A percentile compares a stretch with the other conserved stretches of the same genome.
These are phyloP conservation scores for Heterodera carotae DNA, from an alignment of 1,140 invertebrate species.

Conservation along the genomic window DNA sequence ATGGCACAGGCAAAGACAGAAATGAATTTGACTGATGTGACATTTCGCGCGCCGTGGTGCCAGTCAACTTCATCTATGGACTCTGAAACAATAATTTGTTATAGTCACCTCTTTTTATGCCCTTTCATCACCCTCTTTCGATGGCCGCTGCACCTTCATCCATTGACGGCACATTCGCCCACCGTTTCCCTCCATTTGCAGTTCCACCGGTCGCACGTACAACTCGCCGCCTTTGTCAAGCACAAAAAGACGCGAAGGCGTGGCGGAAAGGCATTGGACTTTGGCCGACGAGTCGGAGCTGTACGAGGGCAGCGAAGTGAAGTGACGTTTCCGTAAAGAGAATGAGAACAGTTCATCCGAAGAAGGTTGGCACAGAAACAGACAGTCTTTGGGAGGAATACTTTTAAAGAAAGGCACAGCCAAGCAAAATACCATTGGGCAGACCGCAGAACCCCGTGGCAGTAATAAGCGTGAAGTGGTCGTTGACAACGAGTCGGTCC, in stretches of 20 bases:
- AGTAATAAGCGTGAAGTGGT: constrained; percentile 38
- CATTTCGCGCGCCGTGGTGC: not conserved
- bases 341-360: constrained; percentile 41
- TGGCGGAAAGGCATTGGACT: constrained; percentile 24
- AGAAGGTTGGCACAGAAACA: constrained; percentile 42
- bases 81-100: not conserved
- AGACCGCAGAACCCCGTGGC: constrained; percentile 45
- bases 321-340: constrained; percentile 37
- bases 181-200: constrained; percentile 19
- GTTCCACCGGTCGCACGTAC: constrained; percentile 29
- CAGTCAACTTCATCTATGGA: not conserved
- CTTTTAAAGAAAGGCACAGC: too few relatives aligned
- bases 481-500: constrained; percentile 37
- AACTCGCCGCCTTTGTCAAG: constrained; percentile 34
- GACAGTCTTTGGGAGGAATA: constrained; percentile 33
- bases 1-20: constrained; percentile 40
- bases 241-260: constrained; percentile 26
- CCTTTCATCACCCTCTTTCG: not conserved
- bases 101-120: not conserved
- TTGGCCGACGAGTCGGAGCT: constrained; percentile 4
- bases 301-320: constrained; percentile 38
- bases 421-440: constrained; percentile 48
- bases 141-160: constrained; percentile 12
- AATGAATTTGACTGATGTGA: constrained; percentile 21
- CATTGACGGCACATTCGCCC: constrained; percentile 7